Conservation (phyloP, 2,113 vertebrate species). For the Zeus faber region DNA sequence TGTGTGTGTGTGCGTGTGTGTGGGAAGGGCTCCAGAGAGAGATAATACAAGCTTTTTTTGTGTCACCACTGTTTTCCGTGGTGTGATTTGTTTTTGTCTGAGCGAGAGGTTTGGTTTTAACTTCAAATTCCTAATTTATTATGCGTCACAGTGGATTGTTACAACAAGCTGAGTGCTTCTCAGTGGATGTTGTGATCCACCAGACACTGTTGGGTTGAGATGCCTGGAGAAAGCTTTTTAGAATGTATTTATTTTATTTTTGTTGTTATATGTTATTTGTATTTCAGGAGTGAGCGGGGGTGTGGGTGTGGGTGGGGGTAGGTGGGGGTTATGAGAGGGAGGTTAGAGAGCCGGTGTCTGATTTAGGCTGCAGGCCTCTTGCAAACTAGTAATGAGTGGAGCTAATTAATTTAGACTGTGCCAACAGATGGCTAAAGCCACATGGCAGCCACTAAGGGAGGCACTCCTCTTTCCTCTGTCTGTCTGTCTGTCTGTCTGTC, state of each 20-base stretch:
- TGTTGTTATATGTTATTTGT: too few species aligned
- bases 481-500: constrained; percentile 31
- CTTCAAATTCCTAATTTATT: too few species aligned
- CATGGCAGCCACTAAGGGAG: constrained; percentile 72
- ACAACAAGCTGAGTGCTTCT: too few species aligned
- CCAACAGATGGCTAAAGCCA: constrained; percentile 81
- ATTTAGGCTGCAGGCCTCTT: constrained; percentile 66
- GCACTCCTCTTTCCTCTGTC: constrained; percentile 54
- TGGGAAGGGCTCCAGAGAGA: not conserved
- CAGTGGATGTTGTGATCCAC: too few species aligned
- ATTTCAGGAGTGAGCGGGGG: not conserved
- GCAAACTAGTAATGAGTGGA: constrained; percentile 74
- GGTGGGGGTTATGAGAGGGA: not conserved
- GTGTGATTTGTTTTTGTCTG: too few species aligned
- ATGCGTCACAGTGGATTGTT: too few species aligned
- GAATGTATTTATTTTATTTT: too few species aligned
- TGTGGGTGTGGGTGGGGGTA: constrained; percentile 5
- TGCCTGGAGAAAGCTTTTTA: too few species aligned
- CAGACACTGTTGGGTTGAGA: too few species aligned
- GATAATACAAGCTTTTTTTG: too few species aligned
- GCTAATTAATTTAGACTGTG: constrained; percentile 79
- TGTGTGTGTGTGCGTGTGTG: constrained; percentile 9
- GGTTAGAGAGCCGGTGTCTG: constrained; percentile 52
- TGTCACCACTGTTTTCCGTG: too few species aligned
- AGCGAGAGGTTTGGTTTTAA: too few species aligned